Evolutionary conservation across 2,797 vertebrate species (phyloP).

Genomic region (Esox lucius): DNA sequence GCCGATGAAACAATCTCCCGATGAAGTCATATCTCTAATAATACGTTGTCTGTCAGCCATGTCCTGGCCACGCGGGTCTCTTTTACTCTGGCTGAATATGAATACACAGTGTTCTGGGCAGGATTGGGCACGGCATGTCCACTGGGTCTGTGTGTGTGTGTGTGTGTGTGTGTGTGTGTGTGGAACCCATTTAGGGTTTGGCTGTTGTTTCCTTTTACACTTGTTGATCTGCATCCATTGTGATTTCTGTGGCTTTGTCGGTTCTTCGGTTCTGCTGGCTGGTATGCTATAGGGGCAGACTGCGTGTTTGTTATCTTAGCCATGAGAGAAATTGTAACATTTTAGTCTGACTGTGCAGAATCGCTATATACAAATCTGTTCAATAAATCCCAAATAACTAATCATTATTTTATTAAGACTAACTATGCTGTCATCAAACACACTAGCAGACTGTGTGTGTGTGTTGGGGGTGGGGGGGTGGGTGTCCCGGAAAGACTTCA

Average conservation of each 20-base stretch:
- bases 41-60: constrained; percentile 41
- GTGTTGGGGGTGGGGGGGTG: too few relatives aligned
- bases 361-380: neutral
- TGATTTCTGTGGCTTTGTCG: constrained; percentile 23
- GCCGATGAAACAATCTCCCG: neutral
- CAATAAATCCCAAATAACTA: neutral
- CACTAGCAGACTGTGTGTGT: neutral
- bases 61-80: constrained; percentile 11
- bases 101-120: constrained; percentile 6
- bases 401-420: neutral
- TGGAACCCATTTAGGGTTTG: constrained; percentile 46
- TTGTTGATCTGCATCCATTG: constrained; percentile 34
- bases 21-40: constrained; percentile 41
- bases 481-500: too few relatives aligned
- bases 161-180: constrained; percentile 37
- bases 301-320: constrained; percentile 13
- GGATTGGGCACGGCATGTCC: neutral
- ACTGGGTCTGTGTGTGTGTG: constrained; percentile 26
- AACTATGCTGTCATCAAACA: neutral
- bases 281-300: constrained; percentile 15
- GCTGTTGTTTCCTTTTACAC: constrained; percentile 27
- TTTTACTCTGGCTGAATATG: constrained; percentile 19
- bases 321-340: constrained; percentile 7
- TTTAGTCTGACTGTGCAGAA: neutral
- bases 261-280: neutral